Percentiles rank a stretch among this genome's conserved stretches.
These are phyloP conservation scores for Hemicrepidius hirtus DNA, from an alignment of 2,888 invertebrate genomes.

Conservation along the genomic window DNA sequence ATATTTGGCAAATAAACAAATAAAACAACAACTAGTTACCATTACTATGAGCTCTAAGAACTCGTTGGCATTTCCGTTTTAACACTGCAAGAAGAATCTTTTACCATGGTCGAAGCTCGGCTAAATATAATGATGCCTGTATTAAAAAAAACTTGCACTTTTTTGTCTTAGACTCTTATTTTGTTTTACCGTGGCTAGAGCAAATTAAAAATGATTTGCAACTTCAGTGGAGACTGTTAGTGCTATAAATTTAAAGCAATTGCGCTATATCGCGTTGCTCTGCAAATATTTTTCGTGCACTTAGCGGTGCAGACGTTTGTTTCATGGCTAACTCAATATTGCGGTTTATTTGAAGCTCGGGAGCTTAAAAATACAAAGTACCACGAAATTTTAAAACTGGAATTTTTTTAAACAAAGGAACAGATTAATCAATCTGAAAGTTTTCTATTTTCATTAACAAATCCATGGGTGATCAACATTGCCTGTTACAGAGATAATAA, in stretches of 20 bases:
- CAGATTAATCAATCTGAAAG: neutral
- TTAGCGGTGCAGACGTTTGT: slow-evolving; percentile 25
- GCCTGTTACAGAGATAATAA: no score
- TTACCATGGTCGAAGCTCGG: neutral
- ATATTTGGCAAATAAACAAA: slow-evolving; percentile 12
- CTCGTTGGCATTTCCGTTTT: slow-evolving; percentile 20
- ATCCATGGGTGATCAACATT: no score
- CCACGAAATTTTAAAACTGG: no score
- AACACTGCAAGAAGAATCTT: neutral
- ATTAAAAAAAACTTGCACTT: slow-evolving; percentile 4
- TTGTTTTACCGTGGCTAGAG: slow-evolving; percentile 3
- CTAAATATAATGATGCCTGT: neutral
- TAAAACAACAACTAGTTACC: neutral
- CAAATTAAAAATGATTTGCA: slow-evolving; percentile 39
- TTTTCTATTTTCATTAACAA: no score
- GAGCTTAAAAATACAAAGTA: no score
- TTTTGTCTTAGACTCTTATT: neutral
- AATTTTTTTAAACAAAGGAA: no score
- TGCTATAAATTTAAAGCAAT: slow-evolving; percentile 34
- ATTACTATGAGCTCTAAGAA: neutral
- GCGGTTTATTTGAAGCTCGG: slow-evolving; percentile 5
- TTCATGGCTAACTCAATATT: slow-evolving; percentile 32
- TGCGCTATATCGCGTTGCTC: slow-evolving; percentile 38
- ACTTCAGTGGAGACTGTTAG: slow-evolving; percentile 25
- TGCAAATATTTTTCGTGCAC: slow-evolving; percentile 36